Evolutionary conservation across 1,140 invertebrate species (phyloP).

Genomic region (Aphelenchoides besseyi): DNA sequence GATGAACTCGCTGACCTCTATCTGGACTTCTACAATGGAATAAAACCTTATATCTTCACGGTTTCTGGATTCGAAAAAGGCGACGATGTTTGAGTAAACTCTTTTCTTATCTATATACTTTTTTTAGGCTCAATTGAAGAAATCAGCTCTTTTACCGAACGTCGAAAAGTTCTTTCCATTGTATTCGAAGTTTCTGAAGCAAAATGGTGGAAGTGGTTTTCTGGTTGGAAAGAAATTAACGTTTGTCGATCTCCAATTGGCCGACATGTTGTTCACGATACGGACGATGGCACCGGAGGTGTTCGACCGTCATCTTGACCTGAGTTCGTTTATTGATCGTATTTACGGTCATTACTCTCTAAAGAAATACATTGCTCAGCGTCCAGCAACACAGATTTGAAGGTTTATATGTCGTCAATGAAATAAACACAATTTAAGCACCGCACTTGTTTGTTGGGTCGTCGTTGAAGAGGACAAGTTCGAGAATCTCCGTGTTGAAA

Average conservation of each 20-base stretch:
- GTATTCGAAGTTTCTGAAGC: constrained; percentile 23
- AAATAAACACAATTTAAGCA: too few relatives aligned
- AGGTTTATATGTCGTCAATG: too few relatives aligned
- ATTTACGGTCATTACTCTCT: constrained; percentile 13
- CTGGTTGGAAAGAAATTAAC: constrained; percentile 17
- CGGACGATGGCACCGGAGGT: constrained; percentile 17
- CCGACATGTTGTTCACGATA: constrained; percentile 23
- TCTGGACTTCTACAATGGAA: constrained; percentile 11
- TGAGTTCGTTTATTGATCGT: constrained; percentile 26
- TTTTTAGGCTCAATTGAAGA: constrained; percentile 18
- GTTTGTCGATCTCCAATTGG: constrained; percentile 18
- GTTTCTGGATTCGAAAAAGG: constrained; percentile 7
- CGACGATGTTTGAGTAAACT: constrained; percentile 8
- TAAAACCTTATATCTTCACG: constrained; percentile 2
- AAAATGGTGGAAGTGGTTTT: constrained; percentile 19
- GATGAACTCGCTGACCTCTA: constrained; percentile 21
- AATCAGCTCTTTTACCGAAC: constrained; percentile 12
- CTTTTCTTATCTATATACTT: not conserved
- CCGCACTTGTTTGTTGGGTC: not conserved
- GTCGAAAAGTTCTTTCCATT: constrained; percentile 19
- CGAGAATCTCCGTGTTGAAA: constrained; percentile 6
- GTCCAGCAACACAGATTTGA: constrained; percentile 21
- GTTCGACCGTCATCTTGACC: constrained; percentile 23
- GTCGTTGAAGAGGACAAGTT: constrained; percentile 12
- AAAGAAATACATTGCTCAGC: constrained; percentile 25